phyloP scores from a whole-genome alignment of 2,888 invertebrate genomes.

The Macroteleia sp. region DNA sequence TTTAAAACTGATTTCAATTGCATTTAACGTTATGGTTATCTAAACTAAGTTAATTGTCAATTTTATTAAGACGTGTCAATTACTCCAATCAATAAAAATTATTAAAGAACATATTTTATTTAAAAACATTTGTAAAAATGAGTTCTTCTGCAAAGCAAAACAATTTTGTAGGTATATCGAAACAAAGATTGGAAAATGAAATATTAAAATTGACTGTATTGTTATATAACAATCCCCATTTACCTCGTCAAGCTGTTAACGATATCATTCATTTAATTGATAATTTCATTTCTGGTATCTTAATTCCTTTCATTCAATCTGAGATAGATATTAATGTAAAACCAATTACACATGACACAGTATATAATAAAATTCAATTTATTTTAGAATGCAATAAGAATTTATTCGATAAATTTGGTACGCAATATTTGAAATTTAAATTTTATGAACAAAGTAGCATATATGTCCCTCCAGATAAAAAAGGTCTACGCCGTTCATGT shows the following conservation, averaged over 20 bases:
- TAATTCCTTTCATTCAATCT: constrained; percentile 29
- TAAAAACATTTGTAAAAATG: too few relatives aligned
- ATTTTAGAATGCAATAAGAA: constrained; percentile 30
- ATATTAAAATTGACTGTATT: constrained; percentile 15
- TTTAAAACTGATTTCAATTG: too few relatives aligned
- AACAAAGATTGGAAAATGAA: background rate
- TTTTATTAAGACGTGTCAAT: too few relatives aligned
- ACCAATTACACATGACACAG: background rate
- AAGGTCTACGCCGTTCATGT: too few relatives aligned
- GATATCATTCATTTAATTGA: constrained; percentile 22
- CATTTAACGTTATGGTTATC: too few relatives aligned
- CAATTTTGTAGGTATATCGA: too few relatives aligned
- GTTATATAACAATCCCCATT: constrained; percentile 42
- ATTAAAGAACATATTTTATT: too few relatives aligned
- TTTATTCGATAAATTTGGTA: constrained; percentile 22
- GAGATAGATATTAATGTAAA: constrained; percentile 21
- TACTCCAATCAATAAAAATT: too few relatives aligned
- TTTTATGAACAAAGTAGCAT: constrained; percentile 12
- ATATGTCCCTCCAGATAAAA: constrained; percentile 34
- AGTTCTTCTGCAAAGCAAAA: too few relatives aligned
- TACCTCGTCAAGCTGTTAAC: constrained; percentile 43
- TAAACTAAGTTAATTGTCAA: too few relatives aligned
- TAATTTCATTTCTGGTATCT: constrained; percentile 33
- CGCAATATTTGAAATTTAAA: constrained; percentile 29
- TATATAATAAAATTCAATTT: constrained; percentile 2